A percentile compares a stretch with the other conserved stretches of the same genome.
Conservation (phyloP, 1,140 invertebrate genomes). For the Bemisia tabaci region DNA sequence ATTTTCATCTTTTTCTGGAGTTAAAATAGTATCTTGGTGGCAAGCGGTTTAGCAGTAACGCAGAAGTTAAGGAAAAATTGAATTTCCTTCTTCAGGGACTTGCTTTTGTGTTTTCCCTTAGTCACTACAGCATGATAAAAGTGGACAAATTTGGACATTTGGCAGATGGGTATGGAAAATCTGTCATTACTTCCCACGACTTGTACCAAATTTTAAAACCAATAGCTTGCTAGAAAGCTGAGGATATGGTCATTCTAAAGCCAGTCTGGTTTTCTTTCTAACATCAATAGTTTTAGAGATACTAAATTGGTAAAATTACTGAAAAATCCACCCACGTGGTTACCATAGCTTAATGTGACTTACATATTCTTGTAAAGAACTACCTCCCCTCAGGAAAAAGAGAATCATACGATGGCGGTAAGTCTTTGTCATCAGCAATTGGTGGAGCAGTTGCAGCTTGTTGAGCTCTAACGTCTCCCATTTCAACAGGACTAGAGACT, state of each 20-base stretch:
- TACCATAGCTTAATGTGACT: not conserved
- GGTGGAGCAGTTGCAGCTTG: constrained; percentile 18
- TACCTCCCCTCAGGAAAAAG: constrained; percentile 19
- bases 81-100: too few species aligned
- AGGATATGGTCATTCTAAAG: not conserved
- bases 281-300: too few species aligned
- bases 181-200: too few species aligned
- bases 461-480: constrained; percentile 11
- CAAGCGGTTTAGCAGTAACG: too few species aligned
- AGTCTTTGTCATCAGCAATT: constrained; percentile 21
- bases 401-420: constrained; percentile 26
- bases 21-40: too few species aligned
- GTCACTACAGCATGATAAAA: too few species aligned
- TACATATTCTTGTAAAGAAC: not conserved
- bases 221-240: not conserved
- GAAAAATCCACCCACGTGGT: not conserved
- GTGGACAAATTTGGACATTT: too few species aligned
- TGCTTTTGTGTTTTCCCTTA: too few species aligned
- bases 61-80: too few species aligned
- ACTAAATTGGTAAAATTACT: not conserved
- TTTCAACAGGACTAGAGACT: constrained; percentile 14
- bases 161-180: too few species aligned
- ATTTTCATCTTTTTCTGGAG: too few species aligned
- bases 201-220: not conserved
- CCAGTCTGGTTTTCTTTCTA: not conserved